Evolutionary conservation across 2,888 invertebrate species (phyloP).

Genomic region (Hetaerina titia): DNA sequence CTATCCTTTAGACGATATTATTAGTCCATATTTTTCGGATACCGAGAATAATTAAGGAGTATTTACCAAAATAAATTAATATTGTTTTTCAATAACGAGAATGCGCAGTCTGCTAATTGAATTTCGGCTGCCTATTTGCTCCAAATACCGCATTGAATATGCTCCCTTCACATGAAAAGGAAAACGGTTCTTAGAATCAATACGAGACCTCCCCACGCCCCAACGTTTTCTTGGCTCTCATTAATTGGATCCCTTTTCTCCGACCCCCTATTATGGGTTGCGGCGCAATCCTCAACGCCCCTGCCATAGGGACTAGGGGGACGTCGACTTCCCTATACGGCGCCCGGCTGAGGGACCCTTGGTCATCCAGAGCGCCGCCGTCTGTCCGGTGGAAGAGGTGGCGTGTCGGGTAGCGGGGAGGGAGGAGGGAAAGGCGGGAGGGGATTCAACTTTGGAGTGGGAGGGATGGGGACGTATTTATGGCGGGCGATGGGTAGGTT

Average conservation of each 20-base stretch:
- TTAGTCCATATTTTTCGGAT: neutral
- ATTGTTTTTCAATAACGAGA: neutral
- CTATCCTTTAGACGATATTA: too few relatives aligned
- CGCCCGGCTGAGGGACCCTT: slow-evolving; percentile 7
- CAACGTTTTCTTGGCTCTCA: neutral
- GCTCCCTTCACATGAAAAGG: neutral
- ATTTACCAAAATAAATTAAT: neutral
- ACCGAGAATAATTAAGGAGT: neutral
- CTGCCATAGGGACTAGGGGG: neutral
- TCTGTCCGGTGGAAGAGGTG: neutral
- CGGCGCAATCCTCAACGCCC: neutral
- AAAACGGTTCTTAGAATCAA: slow-evolving; percentile 17
- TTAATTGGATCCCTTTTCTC: slow-evolving; percentile 31
- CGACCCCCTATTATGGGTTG: slow-evolving; percentile 23
- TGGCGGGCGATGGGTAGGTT: slow-evolving; percentile 19
- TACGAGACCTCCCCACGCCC: neutral
- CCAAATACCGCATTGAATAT: neutral
- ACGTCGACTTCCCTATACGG: neutral
- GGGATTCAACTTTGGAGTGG: neutral
- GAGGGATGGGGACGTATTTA: slow-evolving; percentile 50
- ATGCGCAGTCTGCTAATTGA: neutral
- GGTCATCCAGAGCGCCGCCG: slow-evolving; percentile 25
- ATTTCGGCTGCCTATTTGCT: neutral
- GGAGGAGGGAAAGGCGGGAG: neutral
- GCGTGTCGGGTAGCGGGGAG: neutral